Conservation (phyloP, 2,888 invertebrate species). For the Galerucella calmariensis region DNA sequence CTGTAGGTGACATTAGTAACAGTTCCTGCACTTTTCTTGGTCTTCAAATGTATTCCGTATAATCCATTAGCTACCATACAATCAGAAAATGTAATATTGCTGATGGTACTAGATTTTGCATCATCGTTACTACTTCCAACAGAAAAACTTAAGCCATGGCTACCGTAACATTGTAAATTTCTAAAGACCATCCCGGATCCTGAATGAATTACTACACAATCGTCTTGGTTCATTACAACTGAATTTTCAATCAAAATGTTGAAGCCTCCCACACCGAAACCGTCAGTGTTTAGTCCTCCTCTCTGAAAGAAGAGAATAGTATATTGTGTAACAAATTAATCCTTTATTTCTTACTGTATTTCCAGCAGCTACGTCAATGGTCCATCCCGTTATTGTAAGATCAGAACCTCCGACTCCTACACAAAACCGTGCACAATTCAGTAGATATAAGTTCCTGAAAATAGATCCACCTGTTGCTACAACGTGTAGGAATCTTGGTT, state of each 20-base stretch:
- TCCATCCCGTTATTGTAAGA: conserved; percentile 34
- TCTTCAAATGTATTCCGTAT: conserved; percentile 35
- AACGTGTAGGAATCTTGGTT: conserved; percentile 44
- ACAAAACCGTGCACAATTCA: conserved; percentile 44
- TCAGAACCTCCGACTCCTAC: conserved; percentile 40
- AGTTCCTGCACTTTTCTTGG: conserved; percentile 28
- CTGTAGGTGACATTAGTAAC: conserved; percentile 25
- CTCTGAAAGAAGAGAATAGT: neutral
- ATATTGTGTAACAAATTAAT: neutral
- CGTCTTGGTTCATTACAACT: conserved; percentile 36
- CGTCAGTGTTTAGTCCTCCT: conserved; percentile 39
- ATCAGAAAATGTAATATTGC: conserved; percentile 29
- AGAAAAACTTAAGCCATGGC: conserved; percentile 36
- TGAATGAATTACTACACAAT: conserved; percentile 30
- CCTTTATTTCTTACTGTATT: conserved; percentile 32
- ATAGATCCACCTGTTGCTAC: conserved; percentile 40
- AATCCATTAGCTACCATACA: conserved; percentile 21
- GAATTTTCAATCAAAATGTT: conserved; percentile 33
- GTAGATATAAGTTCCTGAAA: conserved; percentile 38
- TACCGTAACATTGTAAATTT: conserved; percentile 30
- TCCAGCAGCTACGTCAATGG: conserved; percentile 39
- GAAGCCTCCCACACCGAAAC: conserved; percentile 21
- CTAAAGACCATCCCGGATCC: conserved; percentile 22
- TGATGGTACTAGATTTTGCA: neutral
- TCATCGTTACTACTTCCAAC: conserved; percentile 25